Evolutionary conservation across 2,797 vertebrate genomes (phyloP), one percentile per base, ranked within the genome.

Genomic region (Pipistrellus pygmaeus): DNA sequence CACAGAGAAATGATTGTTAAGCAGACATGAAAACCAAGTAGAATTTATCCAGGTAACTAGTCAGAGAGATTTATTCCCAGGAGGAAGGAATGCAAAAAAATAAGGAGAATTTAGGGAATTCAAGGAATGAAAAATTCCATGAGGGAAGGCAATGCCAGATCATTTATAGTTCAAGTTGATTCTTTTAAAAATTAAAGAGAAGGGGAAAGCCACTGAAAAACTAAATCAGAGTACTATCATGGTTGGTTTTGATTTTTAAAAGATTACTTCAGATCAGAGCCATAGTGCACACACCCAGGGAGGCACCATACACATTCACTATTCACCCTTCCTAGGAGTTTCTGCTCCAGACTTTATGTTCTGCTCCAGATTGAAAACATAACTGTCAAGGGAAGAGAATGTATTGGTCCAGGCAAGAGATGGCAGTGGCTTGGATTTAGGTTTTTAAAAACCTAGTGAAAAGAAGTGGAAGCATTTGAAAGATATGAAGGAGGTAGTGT

Each of bases 81-180:
- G 35, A 95, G 88, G 35, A 81, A 71, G 25, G 27, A 91, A 69
- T n/a, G 25, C 14, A 86, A 93, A 90, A 90, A 3, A 17, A 13
- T 62, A 66, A 48, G 5, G 8, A 25, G 30, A 75, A 23, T 91
- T 86, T 60, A 38, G 17, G 4, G 18, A 91, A 83, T 32, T 57
- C 30, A 76, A 91, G 12, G 17, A 85, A 71, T 85, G 23, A 76
- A 82, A 86, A 80, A 4, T 3, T 88, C 46, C 64, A 38, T 30
- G 3, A 46, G 69, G 55, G 64, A 89, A 85, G 21, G 20, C 1
- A n/a, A 7, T 15, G 18, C 27, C 64, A 73, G 64, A 30, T 53
- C 20, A 46, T 53, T 77, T 68, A 92, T 5, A 32, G 30, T 18
- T 12, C 38, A 93, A 81, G 12, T 38, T 76, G 69, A 80, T 11